Evolutionary conservation across 1,140 invertebrate species (phyloP).

Genomic region (Harpegnathos saltator): DNA sequence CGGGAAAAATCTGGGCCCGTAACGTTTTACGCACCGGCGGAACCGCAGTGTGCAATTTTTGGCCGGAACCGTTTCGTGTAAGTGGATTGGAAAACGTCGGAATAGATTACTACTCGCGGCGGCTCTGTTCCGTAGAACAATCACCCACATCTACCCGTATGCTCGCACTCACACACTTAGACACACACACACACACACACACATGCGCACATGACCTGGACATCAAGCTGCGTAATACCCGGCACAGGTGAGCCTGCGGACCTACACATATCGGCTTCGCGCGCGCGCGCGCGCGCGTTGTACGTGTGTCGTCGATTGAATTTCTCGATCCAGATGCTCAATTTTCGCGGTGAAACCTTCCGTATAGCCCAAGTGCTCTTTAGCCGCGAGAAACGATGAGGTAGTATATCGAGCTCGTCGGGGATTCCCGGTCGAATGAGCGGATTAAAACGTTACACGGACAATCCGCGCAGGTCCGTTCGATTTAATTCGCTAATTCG

Average conservation of each 20-base stretch:
- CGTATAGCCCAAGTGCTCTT: conserved; percentile 46
- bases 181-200: not conserved
- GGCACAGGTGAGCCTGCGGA: not conserved
- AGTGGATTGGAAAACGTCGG: conserved; percentile 59
- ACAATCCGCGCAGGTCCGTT: conserved; percentile 51
- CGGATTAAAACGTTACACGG: conserved; percentile 58
- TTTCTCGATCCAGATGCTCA: conserved; percentile 50
- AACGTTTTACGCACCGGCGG: conserved; percentile 42
- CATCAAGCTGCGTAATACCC: conserved; percentile 37
- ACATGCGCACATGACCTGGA: conserved; percentile 11
- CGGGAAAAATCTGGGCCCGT: conserved; percentile 33
- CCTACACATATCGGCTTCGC: too few relatives aligned
- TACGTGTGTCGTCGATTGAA: conserved; percentile 36
- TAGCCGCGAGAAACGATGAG: conserved; percentile 43
- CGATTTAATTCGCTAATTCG: conserved; percentile 62
- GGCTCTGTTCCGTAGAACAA: conserved; percentile 45
- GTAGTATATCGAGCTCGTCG: conserved; percentile 47
- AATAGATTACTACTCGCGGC: conserved; percentile 48
- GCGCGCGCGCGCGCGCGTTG: not conserved
- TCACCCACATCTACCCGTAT: conserved; percentile 6
- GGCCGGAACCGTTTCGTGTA: conserved; percentile 48
- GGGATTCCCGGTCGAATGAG: conserved; percentile 45
- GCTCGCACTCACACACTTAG: too few relatives aligned
- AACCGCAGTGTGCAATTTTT: conserved; percentile 38
- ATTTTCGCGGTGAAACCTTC: conserved; percentile 55